Evolutionary conservation across 2,888 invertebrate species (phyloP), one percentile per base, ranked within the genome.

Genomic region (Adelphocoris suturalis): DNA sequence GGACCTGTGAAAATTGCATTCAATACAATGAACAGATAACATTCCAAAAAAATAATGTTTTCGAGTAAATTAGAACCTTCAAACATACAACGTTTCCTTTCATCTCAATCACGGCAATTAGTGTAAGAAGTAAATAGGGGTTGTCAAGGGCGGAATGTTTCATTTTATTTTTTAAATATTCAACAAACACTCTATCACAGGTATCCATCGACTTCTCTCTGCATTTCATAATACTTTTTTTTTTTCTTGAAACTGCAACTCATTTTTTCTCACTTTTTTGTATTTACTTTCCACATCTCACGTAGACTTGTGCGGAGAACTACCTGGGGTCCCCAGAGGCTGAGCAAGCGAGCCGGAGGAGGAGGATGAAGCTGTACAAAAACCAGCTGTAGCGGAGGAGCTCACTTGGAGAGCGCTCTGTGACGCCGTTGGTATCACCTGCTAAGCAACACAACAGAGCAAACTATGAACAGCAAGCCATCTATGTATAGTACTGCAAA

Each of bases 111-210:
- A 7, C 23, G 57, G 57, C 57, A 57, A 16, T 57, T 7, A n/a
- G n/a, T n/a, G n/a, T n/a, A n/a, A 16, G 16, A 16, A 57, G 46
- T 47, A n/a, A 23, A 12, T 37, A 0, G 86, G 88, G 88, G 55
- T 48, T 52, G 78, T 88, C 52, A 80, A 88, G 88, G 88, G 88
- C 88, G 88, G 88, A 88, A 88, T 78, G 78, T 88, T 88, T 80
- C 23, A 48, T 76, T 88, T 88, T 7, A 14, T 37, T 87, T 88
- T 55, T 37, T 37, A 37, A 37, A 37, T 37, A 37, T 37, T 37
- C 37, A 37, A 37, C 37, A 37, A 78, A 76, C 88, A 88, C 88
- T 88, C 88, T 88, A 88, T 88, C 88, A 88, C 88, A 88, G 88
- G 88, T 80, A 52, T 78, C 52, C 80, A n/a, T 88, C 80, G 78